phyloP scores from a whole-genome alignment of 2,113 vertebrate genomes.

The Egretta garzetta region DNA sequence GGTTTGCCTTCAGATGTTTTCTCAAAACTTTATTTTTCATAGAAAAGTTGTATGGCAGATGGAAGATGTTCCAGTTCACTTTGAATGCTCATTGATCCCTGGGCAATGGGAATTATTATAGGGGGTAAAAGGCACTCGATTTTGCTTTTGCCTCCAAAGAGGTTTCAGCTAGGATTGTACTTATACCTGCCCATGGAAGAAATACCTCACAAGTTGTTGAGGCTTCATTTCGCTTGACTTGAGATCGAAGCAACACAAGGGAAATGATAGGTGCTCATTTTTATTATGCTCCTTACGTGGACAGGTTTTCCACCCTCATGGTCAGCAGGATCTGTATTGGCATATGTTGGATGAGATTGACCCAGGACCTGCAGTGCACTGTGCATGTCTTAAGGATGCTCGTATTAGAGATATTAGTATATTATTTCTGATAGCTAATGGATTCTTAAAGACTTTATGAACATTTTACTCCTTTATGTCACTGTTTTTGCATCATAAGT shows the following conservation, averaged over 20 bases:
- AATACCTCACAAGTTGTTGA: neutral
- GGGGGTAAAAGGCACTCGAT: neutral
- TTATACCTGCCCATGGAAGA: neutral
- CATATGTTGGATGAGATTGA: neutral
- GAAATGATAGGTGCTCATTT: neutral
- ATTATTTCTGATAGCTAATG: slow-evolving; percentile 7
- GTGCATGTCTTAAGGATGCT: neutral
- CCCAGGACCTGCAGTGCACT: neutral
- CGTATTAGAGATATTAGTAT: neutral
- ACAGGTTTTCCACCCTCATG: neutral
- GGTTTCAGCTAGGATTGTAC: neutral
- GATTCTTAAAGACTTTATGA: neutral
- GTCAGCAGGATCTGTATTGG: neutral
- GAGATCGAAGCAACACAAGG: neutral
- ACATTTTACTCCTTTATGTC: neutral
- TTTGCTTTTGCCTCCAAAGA: neutral
- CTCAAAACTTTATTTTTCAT: neutral
- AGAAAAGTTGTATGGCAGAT: neutral
- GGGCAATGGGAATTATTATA: neutral
- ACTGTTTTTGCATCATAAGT: neutral
- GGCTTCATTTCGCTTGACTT: neutral
- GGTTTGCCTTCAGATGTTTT: neutral
- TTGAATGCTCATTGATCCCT: neutral
- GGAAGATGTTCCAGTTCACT: neutral
- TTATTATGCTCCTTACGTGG: neutral